Evolutionary conservation across 2,113 vertebrate species (phyloP).

Genomic region (Orthonyx spaldingii): DNA sequence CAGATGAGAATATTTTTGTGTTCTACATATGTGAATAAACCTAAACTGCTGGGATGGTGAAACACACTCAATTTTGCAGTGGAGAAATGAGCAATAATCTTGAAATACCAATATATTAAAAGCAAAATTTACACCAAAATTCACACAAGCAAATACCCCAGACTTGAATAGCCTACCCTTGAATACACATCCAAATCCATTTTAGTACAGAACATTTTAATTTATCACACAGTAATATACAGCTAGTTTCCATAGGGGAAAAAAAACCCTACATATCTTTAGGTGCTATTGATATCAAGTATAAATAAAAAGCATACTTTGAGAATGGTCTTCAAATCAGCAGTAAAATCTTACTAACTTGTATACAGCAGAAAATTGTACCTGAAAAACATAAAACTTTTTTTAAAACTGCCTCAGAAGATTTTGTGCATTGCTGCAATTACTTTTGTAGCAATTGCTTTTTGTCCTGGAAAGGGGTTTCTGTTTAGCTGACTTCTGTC

Average conservation of each 20-base stretch:
- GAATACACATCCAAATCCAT: neutral
- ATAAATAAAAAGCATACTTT: neutral
- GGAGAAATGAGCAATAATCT: neutral
- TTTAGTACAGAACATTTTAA: neutral
- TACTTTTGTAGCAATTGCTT: neutral
- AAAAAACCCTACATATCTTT: neutral
- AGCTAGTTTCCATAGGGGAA: neutral
- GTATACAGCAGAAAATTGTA: neutral
- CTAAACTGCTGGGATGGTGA: neutral
- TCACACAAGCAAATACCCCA: neutral
- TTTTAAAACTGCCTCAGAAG: neutral
- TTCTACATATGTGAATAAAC: neutral
- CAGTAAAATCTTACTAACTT: neutral
- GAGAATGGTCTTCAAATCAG: neutral
- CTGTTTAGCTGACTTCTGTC: neutral
- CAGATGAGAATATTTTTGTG: neutral
- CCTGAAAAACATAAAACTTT: neutral
- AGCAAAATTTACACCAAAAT: neutral
- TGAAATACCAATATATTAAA: neutral
- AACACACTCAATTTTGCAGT: neutral
- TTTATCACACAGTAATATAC: neutral
- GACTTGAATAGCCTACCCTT: neutral
- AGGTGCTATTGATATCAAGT: neutral
- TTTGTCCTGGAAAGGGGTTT: neutral
- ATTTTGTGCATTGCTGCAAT: neutral